These are phyloP conservation scores for Formica exsecta DNA, from an alignment of 1,140 invertebrate genomes.

Conservation along the genomic window DNA sequence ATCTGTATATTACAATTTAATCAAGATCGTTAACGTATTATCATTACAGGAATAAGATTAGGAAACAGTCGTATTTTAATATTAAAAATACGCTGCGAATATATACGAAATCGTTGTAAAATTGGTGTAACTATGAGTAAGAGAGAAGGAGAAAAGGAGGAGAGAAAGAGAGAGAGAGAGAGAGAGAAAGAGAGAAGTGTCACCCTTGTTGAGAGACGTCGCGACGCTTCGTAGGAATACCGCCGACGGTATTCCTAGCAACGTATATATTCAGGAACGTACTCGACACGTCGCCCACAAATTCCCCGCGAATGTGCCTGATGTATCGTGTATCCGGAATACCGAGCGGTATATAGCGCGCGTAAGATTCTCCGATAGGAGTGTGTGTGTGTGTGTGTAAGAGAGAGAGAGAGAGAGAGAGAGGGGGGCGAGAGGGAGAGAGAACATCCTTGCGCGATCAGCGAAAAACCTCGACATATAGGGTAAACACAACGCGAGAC, in stretches of 20 bases:
- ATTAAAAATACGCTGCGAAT: neutral
- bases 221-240: conserved; percentile 55
- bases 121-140: neutral
- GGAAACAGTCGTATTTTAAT: conserved; percentile 13
- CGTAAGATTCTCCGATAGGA: conserved; percentile 28
- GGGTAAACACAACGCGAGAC: conserved; percentile 32
- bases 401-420: neutral
- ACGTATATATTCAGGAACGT: conserved; percentile 53
- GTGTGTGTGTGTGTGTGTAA: too few relatives aligned
- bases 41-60: neutral
- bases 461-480: conserved; percentile 23
- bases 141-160: neutral
- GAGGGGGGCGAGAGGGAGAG: neutral
- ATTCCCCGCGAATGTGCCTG: conserved; percentile 59
- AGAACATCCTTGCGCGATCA: conserved; percentile 21
- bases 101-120: neutral
- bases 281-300: conserved; percentile 60
- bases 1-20: conserved; percentile 3
- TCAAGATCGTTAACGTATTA: neutral
- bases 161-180: neutral
- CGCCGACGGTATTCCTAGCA: conserved; percentile 53
- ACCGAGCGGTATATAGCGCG: conserved; percentile 41
- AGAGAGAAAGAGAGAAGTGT: conserved; percentile 5
- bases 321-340: conserved; percentile 57
- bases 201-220: conserved; percentile 29